Conservation (phyloP, 2,888 invertebrate species). For the Drosophila phalerata region DNA sequence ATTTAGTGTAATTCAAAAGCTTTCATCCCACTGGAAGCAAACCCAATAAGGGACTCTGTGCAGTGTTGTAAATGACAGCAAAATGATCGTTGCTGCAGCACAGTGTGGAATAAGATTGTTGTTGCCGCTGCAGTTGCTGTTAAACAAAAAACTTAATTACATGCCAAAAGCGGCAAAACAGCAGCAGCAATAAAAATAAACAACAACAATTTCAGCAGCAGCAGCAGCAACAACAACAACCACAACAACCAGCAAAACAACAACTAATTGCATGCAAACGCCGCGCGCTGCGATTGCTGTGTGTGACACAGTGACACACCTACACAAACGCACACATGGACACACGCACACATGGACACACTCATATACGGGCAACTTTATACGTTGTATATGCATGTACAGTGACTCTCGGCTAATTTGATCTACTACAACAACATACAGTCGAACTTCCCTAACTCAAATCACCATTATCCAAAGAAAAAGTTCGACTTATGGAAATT, state of each 20-base stretch:
- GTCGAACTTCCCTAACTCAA: too few relatives aligned
- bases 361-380: slow-evolving; percentile 8
- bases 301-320: slow-evolving; percentile 80
- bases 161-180: slow-evolving; percentile 42
- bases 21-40: not conserved
- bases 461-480: too few relatives aligned
- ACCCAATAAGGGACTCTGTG: not conserved
- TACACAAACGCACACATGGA: slow-evolving; percentile 43
- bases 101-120: slow-evolving; percentile 30
- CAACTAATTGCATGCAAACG: slow-evolving; percentile 59
- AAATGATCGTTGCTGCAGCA: slow-evolving; percentile 22
- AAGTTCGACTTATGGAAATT: too few relatives aligned
- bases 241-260: slow-evolving; percentile 22
- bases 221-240: slow-evolving; percentile 10
- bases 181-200: slow-evolving; percentile 1
- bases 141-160: slow-evolving; percentile 50
- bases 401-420: too few relatives aligned
- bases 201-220: slow-evolving; percentile 12
- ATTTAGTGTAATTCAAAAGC: slow-evolving; percentile 1
- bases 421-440: too few relatives aligned
- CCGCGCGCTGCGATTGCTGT: slow-evolving; percentile 53
- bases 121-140: slow-evolving; percentile 63
- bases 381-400: too few relatives aligned
- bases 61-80: slow-evolving; percentile 34
- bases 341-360: slow-evolving; percentile 28